These are phyloP conservation scores for Rhagonycha fulva DNA, from an alignment of 2,888 invertebrate genomes.

Conservation along the genomic window DNA sequence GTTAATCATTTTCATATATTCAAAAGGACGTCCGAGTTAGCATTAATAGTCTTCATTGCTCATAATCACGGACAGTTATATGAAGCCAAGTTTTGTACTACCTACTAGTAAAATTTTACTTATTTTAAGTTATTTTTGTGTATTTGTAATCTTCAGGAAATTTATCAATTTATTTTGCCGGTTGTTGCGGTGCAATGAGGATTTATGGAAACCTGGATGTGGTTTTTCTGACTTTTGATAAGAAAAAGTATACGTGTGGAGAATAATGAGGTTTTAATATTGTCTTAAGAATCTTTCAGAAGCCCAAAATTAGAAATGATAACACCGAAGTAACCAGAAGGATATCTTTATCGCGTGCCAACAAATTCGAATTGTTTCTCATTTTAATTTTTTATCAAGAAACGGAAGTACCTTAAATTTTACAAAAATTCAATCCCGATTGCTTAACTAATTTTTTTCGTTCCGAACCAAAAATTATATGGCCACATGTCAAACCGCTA, in stretches of 20 bases:
- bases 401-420: background rate
- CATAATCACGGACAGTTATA: constrained; percentile 2
- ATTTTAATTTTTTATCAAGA: background rate
- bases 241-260: constrained; percentile 20
- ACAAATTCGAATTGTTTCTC: background rate
- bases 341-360: background rate
- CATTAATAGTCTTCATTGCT: constrained; percentile 9
- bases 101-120: background rate
- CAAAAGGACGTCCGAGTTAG: constrained; percentile 38
- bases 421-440: background rate
- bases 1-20: constrained; percentile 58
- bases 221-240: constrained; percentile 30
- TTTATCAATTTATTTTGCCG: constrained; percentile 40
- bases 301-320: background rate
- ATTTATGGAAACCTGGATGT: constrained; percentile 39
- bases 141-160: constrained; percentile 64
- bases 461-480: constrained; percentile 7
- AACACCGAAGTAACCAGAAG: background rate
- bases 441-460: background rate
- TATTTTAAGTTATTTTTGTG: constrained; percentile 56
- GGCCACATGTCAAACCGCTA: constrained; percentile 25
- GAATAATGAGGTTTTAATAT: constrained; percentile 23
- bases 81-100: background rate
- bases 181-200: constrained; percentile 44
- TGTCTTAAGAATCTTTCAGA: constrained; percentile 25